Evolutionary conservation across 1,140 invertebrate genomes (phyloP), one percentile per base, ranked within the genome.

Genomic region (Diprion similis): DNA sequence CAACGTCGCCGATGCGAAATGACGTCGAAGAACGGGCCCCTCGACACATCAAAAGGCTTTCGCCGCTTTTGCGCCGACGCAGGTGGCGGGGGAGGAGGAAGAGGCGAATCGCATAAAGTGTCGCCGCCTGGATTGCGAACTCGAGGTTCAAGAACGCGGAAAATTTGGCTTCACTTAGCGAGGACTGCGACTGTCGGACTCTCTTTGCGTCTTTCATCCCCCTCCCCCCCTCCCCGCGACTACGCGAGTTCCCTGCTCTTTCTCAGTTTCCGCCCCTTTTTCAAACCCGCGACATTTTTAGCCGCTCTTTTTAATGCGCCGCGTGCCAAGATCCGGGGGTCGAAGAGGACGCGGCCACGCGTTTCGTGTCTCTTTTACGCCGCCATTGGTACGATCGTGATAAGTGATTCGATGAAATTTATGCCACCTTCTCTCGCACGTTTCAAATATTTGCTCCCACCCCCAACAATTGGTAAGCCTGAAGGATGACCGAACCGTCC

Each of bases 91-190:
- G 65, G 11, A 69, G 59, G n/a, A n/a, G 64, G 74, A 65, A 74
- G 70, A 70, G 70, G 75, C 72, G 77, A 76, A 73, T 79, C 76
- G 75, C 51, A 78, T 76, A 79, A 77, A 80, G 76, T 81, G 80
- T 82, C 76, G 73, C 24, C 24, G 24, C 68, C 68, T 76, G 77
- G 76, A 83, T 83, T 83, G 81, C 81, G 77, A 82, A 81, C 81
- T 81, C 66, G 71, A 65, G 70, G 78, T 65, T 83, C 77, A 82
- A 83, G 79, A 81, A 82, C 71, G 75, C 76, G 78, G 79, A 81
- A 82, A 81, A 82, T 83, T 83, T 75, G 72, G 72, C 74, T 72
- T 76, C 70, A 68, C 70, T 73, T 48, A n/a, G 37, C 64, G 45
- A 15, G 19, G 13, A 11, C 66, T 59, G 51, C 51, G 51, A 13